Evolutionary conservation across 1,140 invertebrate genomes (phyloP), one percentile per base, ranked within the genome.

Genomic region (Gryllus bimaculatus): DNA sequence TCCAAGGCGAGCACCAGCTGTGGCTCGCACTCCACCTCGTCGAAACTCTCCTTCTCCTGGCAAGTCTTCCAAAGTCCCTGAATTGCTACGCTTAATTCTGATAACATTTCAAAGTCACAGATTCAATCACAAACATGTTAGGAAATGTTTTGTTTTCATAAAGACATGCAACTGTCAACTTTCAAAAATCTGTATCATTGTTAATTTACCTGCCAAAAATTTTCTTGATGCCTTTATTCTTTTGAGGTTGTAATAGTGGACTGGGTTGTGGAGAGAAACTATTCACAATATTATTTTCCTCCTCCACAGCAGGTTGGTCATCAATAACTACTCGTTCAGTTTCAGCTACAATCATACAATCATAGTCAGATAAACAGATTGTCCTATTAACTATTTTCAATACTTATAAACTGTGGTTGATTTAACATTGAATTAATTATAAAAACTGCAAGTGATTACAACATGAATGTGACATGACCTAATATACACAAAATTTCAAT

Each of bases 1-100:
- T 49, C 92, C 92, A 13, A 96, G 88, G 77, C 94, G 87, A 3
- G 92, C 91, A 76, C 92, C 90, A 74, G 94, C 93, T 0, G 94
- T 95, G 0, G 94, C 91, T 74, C 95, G 85, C 10, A 94, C 86
- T 8, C 93, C 92, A 5, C 92, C 92, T 47, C 94, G 86, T 73
- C 88, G 88, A 82, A 95, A 94, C 80, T 91, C 89, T 18, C 87
- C 88, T n/a, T 89, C 87, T 66, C 84, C 84, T 10, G 88, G 86
- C 74, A 90, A 83, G 73, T 92, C 91, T 82, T 93, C 91, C 76
- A 94, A 86, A 82, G 91, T 90, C 76, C 92, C 92, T 47, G 92
- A 91, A 85, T 90, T 90, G 84, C 93, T 94, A 76, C 93, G 85
- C 81, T 91, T 90, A 79, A 94, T 87, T 84, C 88, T 90, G 76